Base-by-base conservation (phyloP, 2,888 invertebrate species). In the Conops quadrifasciatus region DNA sequence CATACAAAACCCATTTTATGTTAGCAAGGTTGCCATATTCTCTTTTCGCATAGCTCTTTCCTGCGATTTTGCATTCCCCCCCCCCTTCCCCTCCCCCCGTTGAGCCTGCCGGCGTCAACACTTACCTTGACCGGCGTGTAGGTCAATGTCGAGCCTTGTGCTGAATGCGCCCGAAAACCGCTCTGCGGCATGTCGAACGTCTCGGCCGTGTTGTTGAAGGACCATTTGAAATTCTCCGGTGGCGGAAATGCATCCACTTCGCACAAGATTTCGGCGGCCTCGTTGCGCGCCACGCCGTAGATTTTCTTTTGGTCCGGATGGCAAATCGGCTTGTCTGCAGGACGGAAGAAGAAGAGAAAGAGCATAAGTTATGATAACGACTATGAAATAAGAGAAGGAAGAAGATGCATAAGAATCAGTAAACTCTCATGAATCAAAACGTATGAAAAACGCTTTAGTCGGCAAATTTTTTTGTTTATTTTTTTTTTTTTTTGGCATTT, bases 191-290 rank as follows among this genome's bases (percentile, higher is more conserved):
- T 90, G 80, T 94, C 94, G 74, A 91, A 88, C 77, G 91, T 91
- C 82, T 94, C 94, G 76, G 93, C 91, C 51, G 94, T 93, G 87
- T 94, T 95, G 87, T 96, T 96, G 84, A 96, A 93, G 36, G 92
- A 91, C 95, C 95, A 95, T 79, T 92, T 92, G 86, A 94, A 95
- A 80, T 89, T 91, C 80, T 92, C 91, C 1, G 94, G 94, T 1
- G 91, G 89, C 19, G 95, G 95, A 84, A 92, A 94, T 26, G 94
- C 91, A 81, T 95, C 94, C 60, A 95, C 95, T 85, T 93, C 92
- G 83, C 95, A 95, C 64, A 90, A 87, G 71, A 95, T 91, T 82
- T 90, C 90, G 0, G 93, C 93, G 69, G 91, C 90, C 84, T 95
- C 94, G 83, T 92, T 91, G 72, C 93, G 88, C 1, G 94, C 94